Evolutionary conservation across 2,113 vertebrate species (phyloP), one percentile per base, ranked within the genome.

Genomic region (Malurus elegans): DNA sequence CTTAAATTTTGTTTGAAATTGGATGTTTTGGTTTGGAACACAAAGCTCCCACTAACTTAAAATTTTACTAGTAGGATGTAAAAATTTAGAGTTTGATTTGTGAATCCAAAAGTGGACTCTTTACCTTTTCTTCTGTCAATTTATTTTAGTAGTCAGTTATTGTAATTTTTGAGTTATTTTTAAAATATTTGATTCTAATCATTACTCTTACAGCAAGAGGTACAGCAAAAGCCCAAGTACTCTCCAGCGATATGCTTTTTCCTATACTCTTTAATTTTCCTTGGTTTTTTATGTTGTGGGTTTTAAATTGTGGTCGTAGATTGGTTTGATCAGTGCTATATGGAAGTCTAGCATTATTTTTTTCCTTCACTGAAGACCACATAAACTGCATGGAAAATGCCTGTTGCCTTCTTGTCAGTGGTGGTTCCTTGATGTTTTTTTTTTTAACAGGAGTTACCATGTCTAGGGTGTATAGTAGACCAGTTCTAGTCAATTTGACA

Each of bases 281-380:
- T 14, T 20, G 2, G 0, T 47, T 40, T 57, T 64, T 20, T 13
- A 4, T 53, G 10, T 57, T 76, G 38, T 38, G 38, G 80, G 25
- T 21, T 10, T 76, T 29, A 45, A 64, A 11, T 34, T 54, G 12
- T 70, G 28, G 4, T 15, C 0, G 0, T 29, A 24, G 32, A 12
- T 38, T 44, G 20, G 6, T 79, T 90, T 65, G n/a, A 18, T 82
- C 26, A 32, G 21, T 40, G 28, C 29, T 60, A 0, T 44, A 14
- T 36, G 40, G 51, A 56, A 40, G 38, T 4, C 2, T 60, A 12
- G 38, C 25, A 40, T 11, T 8, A 42, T 9, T 42, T 61, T 79
- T 51, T 60, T 79, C 18, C 26, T 67, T 71, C 53, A 8, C 7
- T 65, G 79, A 80, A 36, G n/a, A 21, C 40, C 29, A 14, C 1